Conservation (phyloP, 2,797 vertebrate species). For the Enteromius fasciolatus region DNA sequence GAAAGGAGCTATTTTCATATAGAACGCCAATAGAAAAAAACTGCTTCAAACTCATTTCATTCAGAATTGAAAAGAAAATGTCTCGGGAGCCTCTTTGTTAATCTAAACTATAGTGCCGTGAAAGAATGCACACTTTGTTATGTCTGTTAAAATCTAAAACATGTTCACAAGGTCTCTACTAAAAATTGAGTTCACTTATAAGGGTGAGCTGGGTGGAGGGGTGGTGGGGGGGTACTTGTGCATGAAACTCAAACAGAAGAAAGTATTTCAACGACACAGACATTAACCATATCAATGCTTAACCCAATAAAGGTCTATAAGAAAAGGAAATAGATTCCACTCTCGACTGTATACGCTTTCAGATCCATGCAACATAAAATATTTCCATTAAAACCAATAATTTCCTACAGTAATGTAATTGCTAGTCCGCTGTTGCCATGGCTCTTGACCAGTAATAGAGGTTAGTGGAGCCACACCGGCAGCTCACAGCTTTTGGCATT, state of each 20-base stretch:
- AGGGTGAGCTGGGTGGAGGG: too few relatives aligned
- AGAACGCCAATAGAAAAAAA: neutral
- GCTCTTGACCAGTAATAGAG: constrained; percentile 12
- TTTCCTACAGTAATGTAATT: constrained; percentile 24
- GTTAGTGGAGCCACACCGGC: neutral
- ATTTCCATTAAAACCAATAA: constrained; percentile 26
- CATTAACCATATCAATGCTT: neutral
- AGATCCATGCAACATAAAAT: constrained; percentile 18
- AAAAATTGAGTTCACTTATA: neutral
- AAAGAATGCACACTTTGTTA: neutral
- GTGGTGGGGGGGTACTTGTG: too few relatives aligned
- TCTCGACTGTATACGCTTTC: constrained; percentile 12
- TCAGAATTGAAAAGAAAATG: constrained; percentile 3
- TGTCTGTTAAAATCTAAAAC: neutral
- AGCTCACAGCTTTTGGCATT: constrained; percentile 25
- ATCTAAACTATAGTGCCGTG: neutral
- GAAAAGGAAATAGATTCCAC: constrained; percentile 33
- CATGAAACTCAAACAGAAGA: neutral
- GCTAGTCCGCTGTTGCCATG: constrained; percentile 32
- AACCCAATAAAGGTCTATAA: constrained; percentile 17
- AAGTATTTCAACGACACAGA: neutral
- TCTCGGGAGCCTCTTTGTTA: neutral
- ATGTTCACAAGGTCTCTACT: neutral
- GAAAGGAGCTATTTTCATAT: constrained; percentile 6
- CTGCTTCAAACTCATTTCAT: neutral